Evolutionary conservation across 2,888 invertebrate genomes (phyloP).

Genomic region (Acleris sparsana): DNA sequence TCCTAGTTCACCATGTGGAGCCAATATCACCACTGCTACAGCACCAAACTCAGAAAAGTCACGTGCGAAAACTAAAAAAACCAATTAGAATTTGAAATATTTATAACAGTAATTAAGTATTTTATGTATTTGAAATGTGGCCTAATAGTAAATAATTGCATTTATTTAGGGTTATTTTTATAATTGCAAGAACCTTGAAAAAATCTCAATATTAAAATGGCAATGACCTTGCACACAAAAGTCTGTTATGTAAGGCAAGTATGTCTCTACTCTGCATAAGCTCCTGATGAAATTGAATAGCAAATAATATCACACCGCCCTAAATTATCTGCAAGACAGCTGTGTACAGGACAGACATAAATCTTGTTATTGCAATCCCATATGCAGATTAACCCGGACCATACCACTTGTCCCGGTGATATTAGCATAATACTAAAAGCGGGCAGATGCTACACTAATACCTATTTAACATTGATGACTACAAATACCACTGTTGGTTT

Average conservation of each 20-base stretch:
- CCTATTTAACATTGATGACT: too few relatives aligned
- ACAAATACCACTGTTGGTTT: too few relatives aligned
- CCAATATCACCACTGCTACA: constrained; percentile 15
- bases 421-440: constrained; percentile 4
- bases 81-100: too few relatives aligned
- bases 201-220: too few relatives aligned
- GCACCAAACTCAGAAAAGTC: constrained; percentile 26
- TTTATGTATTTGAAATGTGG: too few relatives aligned
- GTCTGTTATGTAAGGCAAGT: too few relatives aligned
- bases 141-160: too few relatives aligned
- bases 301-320: neutral
- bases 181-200: too few relatives aligned
- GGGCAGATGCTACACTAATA: too few relatives aligned
- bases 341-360: constrained; percentile 2
- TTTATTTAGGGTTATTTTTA: too few relatives aligned
- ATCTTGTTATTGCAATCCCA: constrained; percentile 17
- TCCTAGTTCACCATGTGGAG: neutral
- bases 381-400: constrained; percentile 11
- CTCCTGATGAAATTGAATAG: neutral
- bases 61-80: constrained; percentile 22
- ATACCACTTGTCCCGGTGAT: neutral
- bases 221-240: too few relatives aligned
- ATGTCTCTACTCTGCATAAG: neutral
- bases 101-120: too few relatives aligned
- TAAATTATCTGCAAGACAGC: constrained; percentile 6